Evolutionary conservation across 2,113 vertebrate genomes (phyloP).

Genomic region (Muntiacus reevesi): DNA sequence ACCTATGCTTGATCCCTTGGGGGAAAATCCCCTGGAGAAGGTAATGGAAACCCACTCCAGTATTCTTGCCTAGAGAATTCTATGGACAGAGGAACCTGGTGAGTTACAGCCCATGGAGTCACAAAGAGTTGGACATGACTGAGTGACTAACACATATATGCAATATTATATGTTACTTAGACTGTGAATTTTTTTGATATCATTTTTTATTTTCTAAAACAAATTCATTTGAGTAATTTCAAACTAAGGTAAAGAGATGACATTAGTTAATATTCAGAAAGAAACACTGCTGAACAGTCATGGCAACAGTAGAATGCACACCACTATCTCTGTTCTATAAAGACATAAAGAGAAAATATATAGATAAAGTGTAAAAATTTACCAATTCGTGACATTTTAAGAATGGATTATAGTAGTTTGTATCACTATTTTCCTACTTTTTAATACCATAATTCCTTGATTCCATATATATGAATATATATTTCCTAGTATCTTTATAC

Average conservation of each 20-base stretch:
- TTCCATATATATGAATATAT: neutral
- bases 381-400: neutral
- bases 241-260: neutral
- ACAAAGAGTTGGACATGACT: neutral
- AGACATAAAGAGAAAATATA: neutral
- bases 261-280: neutral
- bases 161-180: neutral
- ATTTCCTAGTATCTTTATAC: neutral
- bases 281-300: neutral
- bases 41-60: neutral
- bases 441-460: neutral
- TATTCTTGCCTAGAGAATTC: neutral
- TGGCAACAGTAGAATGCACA: neutral
- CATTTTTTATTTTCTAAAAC: neutral
- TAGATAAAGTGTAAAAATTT: neutral
- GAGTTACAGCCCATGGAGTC: neutral
- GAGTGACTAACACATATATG: neutral
- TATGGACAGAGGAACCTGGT: neutral
- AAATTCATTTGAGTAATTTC: neutral
- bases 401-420: neutral
- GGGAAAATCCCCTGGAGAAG: neutral
- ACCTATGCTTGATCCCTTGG: neutral
- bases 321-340: neutral
- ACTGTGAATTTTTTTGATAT: neutral
- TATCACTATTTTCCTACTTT: neutral